phyloP scores from a whole-genome alignment of 1,140 invertebrate genomes.

The Drosophila elegans region DNA sequence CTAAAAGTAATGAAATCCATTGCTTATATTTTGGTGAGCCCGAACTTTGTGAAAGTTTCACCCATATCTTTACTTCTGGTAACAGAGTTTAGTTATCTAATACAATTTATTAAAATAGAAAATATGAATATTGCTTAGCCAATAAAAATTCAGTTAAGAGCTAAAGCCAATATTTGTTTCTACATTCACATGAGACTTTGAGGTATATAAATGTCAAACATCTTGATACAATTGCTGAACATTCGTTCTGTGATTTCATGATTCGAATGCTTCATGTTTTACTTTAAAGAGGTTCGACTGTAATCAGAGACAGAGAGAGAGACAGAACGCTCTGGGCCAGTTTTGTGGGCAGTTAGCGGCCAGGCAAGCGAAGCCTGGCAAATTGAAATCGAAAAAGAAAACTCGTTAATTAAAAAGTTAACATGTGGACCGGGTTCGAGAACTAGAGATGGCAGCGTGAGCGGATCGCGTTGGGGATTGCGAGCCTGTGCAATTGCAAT shows the following conservation, averaged over 20 bases:
- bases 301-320: slow-evolving; percentile 10
- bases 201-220: too few species aligned
- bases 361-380: slow-evolving; percentile 51
- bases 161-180: too few species aligned
- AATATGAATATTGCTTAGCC: too few species aligned
- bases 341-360: slow-evolving; percentile 69
- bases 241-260: too few species aligned
- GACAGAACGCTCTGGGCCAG: slow-evolving; percentile 47
- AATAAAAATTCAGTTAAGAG: too few species aligned
- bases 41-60: too few species aligned
- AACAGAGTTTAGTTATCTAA: too few species aligned
- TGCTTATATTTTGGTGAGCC: neutral
- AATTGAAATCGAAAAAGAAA: slow-evolving; percentile 85
- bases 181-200: too few species aligned
- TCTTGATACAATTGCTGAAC: too few species aligned
- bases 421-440: slow-evolving; percentile 53
- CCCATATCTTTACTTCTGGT: too few species aligned
- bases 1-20: neutral
- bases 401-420: slow-evolving; percentile 85
- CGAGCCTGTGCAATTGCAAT: slow-evolving; percentile 61
- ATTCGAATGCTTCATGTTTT: neutral
- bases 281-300: slow-evolving; percentile 4
- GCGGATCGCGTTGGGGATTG: slow-evolving; percentile 8
- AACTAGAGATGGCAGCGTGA: slow-evolving; percentile 35
- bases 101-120: too few species aligned